These are phyloP conservation scores for Sicus ferrugineus DNA, from an alignment of 2,888 invertebrate species.

Conservation along the genomic window DNA sequence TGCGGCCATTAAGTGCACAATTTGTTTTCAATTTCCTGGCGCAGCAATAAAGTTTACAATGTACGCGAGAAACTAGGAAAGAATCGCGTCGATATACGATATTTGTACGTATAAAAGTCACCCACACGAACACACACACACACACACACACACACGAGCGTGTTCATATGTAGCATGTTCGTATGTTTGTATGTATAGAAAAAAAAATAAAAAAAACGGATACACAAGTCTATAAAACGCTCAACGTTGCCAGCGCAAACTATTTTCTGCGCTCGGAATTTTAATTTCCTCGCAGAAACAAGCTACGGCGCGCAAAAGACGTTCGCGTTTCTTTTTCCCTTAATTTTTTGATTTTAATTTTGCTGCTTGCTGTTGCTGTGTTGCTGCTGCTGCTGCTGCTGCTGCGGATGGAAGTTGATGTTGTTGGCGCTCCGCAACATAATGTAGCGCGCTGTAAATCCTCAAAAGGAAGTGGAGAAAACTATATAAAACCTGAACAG, in stretches of 20 bases:
- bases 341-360: too few species aligned
- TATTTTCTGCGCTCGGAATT: not conserved
- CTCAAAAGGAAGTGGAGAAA: too few species aligned
- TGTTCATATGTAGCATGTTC: not conserved
- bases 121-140: conserved; percentile 7
- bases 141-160: not conserved
- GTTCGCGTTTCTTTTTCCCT: too few species aligned
- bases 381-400: too few species aligned
- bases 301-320: too few species aligned
- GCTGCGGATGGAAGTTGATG: not conserved
- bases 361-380: not conserved
- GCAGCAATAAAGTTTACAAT: not conserved
- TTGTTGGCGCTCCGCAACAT: not conserved
- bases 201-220: too few species aligned
- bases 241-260: too few species aligned
- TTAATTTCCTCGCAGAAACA: not conserved
- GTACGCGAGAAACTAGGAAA: not conserved
- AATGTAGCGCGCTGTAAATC: too few species aligned
- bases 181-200: too few species aligned
- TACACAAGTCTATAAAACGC: too few species aligned
- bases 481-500: too few species aligned
- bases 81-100: not conserved
- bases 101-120: not conserved
- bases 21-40: conserved; percentile 14
- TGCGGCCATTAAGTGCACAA: conserved; percentile 2